Evolutionary conservation across 2,888 invertebrate genomes (phyloP), one percentile per base, ranked within the genome.

Genomic region (Labia minor): DNA sequence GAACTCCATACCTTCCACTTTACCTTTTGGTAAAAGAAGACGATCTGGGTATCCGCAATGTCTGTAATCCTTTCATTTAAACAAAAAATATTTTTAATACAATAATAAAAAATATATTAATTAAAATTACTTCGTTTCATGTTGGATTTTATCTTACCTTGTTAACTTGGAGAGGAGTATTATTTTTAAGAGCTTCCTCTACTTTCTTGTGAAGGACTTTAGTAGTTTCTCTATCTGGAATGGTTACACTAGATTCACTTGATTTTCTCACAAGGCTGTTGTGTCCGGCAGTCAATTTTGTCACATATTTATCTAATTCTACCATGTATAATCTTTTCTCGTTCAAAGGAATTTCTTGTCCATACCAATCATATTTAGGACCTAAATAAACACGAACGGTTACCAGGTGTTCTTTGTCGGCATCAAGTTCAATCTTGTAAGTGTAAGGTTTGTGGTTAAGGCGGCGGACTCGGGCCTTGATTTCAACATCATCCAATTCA

Each of bases 41-140:
- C 88, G 85, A 21, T 83, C 81, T 1, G 90, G 90, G 81, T 86
- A 87, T 65, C 86, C 86, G 69, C 84, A 86, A 73, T 86, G 79
- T 62, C 80, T 78, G 74, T 83, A 78, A 19, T 68, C 67, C 66
- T 69, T 16, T 21, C 26, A 33, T 21, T 21, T 11, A 16, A 16
- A 19, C 21, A 26, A 19, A 16, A 61, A 2, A 6, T 16, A 61
- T 16, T 61, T 18, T 16, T 6, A 26, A 26, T 26, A 26, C 26
- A 26, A 26, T 26, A 26, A 26, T 26, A 26, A 6, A 26, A 6
- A 26, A 26, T 26, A 26, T 3, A 26, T 26, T 21, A 21, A 14
- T 21, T 21, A 10, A 14, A 20, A 63, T 21, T n/a, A 20, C 2
- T 8, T 19, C 4, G 10, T 62, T 19, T 4, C 10, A 62, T 19